Base-by-base conservation (phyloP, 2,888 invertebrate genomes). In the Argyresthia goedartella region DNA sequence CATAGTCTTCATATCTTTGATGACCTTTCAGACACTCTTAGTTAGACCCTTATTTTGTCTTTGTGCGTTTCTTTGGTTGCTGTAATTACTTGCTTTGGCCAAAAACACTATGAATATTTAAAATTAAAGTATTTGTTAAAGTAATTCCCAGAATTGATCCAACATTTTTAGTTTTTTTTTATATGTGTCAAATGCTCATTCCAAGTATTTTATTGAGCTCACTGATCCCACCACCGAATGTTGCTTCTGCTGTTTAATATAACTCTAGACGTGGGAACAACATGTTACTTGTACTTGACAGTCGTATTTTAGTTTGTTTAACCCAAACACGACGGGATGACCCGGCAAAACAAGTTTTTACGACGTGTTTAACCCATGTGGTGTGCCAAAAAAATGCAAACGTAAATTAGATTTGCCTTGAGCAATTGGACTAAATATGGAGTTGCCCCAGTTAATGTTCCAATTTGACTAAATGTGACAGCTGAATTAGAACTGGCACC, bases 401-500 rank as follows among this genome's bases (percentile, higher is more conserved):
- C 53, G 49, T 25, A 15, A 54, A 55, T 60, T 57, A 57, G 53
- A 55, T 59, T 58, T 56, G 33, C 45, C 45, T 46, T 59, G 55
- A 59, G 59, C 55, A 55, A 56, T 61, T 61, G 58, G 55, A 55
- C 57, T 53, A 51, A 58, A 55, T 57, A 57, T 49, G 55, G 52
- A 56, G 57, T 57, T 55, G 44, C 47, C 44, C 44, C 14, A 50
- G 34, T 42, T 50, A 50, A n/a, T 10, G 25, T 25, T 25, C 25
- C 6, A 25, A 25, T 25, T 25, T 25, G 25, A 2, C 25, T 25
- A 25, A 10, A 42, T 42, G 8, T 25, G 43, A 50, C 11, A 43
- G 15, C 10, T 13, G 35, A 50, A 50, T 50, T 50, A 14, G 34
- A 43, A 43, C 52, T 52, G 52, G 49, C 52, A 49, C 41, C 14